Evolutionary conservation across 1,140 invertebrate species (phyloP), one percentile per base, ranked within the genome.

Genomic region (Drosophila pruinosa): DNA sequence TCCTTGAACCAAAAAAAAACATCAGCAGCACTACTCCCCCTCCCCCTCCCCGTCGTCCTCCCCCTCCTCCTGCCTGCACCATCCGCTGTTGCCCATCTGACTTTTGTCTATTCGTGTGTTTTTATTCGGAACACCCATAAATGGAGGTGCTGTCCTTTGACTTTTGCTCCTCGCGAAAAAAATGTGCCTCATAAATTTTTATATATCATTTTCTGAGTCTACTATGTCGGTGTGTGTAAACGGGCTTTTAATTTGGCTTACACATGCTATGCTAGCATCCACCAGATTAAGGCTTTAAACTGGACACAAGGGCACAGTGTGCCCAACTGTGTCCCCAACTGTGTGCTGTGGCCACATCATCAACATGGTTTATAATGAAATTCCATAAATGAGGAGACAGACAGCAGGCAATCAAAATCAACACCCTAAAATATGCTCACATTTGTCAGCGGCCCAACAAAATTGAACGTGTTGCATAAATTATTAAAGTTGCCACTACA

Each of bases 1-100:
- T 90, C 89, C 82, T 88, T 90, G 83, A 88, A 78, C 83, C 63
- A 72, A 75, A 81, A 85, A 70, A 53, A 39, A 59, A 28, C 12
- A 31, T 12, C 24, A 34, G 17, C 69, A 39, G 19, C 50, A 14
- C 19, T 15, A n/a, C 21, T 47, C 15, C n/a, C 3, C n/a, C 43
- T 8, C 48, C n/a, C 15, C 22, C 22, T n/a, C n/a, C n/a, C n/a
- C n/a, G n/a, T n/a, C n/a, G n/a, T n/a, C n/a, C 21, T 47, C 15
- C n/a, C 3, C n/a, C 43, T 8, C 48, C n/a, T 14, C 22, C 22
- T n/a, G n/a, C n/a, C n/a, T n/a, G n/a, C n/a, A n/a, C n/a, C n/a
- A n/a, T n/a, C n/a, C n/a, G n/a, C n/a, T n/a, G n/a, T n/a, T n/a
- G n/a, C 43, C 38, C 65, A 50, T 43, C 45, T 73, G 61, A 57